Base-by-base conservation (phyloP, 2,888 invertebrate genomes). In the Magallana nippona region DNA sequence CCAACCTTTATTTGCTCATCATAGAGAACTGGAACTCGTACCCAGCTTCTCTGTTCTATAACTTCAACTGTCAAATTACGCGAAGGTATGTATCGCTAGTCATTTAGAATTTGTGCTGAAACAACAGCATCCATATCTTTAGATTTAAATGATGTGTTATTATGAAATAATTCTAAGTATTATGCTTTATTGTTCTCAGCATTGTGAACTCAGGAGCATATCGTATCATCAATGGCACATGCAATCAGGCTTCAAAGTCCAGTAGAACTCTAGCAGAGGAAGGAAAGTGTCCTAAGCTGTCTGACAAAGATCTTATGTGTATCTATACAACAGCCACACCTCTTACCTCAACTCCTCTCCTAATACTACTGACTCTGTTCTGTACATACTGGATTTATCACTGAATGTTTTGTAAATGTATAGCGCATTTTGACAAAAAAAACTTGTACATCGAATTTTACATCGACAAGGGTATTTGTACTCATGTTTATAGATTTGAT, bases 221-320 rank as follows among this genome's bases (percentile, higher is more conserved):
- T 87, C 90, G 94, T 13, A 94, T 94, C 78, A 94, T 94, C 78
- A 94, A 94, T 83, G 94, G 94, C 22, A 94, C 94, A 11, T 94
- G 94, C 89, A 94, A 93, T 19, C 94, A 94, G 87, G 90, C 93
- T 78, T 94, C 93, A 79, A 88, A 91, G 1, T 90, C 92, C 0
- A 88, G 87, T 17, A 89, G 88, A 27, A 94, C 93, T 3, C 86
- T 94, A 82, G 91, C 91, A 2, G 91, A 91, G 27, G 90, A 92
- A 84, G 91, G 91, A 55, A 93, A 91, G 86, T 94, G 94, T 89
- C 94, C 94, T 3, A 86, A 85, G 10, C 87, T 94, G 32, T 87
- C 91, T 22, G 90, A 94, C 82, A 88, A 94, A 13, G 86, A 91
- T 44, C 87, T 91, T 55, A 83, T 86, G 17, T 93, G 93, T 86